Evolutionary conservation across 2,888 invertebrate genomes (phyloP).

Genomic region (Drosophila fungiperda): DNA sequence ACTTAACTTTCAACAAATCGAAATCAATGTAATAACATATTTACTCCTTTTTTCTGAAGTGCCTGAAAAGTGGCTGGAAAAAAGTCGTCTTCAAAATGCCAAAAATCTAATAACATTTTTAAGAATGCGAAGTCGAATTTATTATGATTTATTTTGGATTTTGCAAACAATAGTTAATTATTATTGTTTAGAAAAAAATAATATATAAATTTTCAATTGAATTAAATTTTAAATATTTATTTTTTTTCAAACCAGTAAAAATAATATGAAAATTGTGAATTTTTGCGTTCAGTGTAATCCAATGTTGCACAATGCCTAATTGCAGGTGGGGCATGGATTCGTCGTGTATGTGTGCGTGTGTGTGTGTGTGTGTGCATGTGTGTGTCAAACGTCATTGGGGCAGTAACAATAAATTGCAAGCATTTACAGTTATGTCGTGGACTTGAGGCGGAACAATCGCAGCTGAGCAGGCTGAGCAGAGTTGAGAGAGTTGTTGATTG

Average conservation of each 20-base stretch:
- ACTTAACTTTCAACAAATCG: background rate
- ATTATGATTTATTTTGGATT: background rate
- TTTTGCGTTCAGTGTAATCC: background rate
- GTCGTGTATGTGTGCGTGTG: slow-evolving; percentile 7
- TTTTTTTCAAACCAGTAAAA: background rate
- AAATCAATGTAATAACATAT: background rate
- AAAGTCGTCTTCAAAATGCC: background rate
- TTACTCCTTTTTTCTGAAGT: background rate
- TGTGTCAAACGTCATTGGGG: slow-evolving; percentile 28
- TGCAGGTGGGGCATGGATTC: background rate
- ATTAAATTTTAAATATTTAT: too few species aligned
- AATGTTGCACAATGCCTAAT: background rate
- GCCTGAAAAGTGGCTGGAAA: background rate
- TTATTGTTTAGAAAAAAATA: background rate
- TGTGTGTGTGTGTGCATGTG: slow-evolving; percentile 13
- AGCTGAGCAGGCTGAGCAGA: background rate
- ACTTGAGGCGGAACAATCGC: slow-evolving; percentile 9
- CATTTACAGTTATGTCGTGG: slow-evolving; percentile 54
- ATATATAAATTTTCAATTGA: background rate
- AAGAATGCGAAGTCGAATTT: background rate
- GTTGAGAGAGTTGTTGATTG: slow-evolving; percentile 28
- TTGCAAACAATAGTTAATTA: too few species aligned
- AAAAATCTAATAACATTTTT: background rate
- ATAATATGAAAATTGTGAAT: background rate
- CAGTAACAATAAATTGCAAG: slow-evolving; percentile 70